phyloP scores from a whole-genome alignment of 2,797 vertebrate genomes.

The Sebastes hubbsi region DNA sequence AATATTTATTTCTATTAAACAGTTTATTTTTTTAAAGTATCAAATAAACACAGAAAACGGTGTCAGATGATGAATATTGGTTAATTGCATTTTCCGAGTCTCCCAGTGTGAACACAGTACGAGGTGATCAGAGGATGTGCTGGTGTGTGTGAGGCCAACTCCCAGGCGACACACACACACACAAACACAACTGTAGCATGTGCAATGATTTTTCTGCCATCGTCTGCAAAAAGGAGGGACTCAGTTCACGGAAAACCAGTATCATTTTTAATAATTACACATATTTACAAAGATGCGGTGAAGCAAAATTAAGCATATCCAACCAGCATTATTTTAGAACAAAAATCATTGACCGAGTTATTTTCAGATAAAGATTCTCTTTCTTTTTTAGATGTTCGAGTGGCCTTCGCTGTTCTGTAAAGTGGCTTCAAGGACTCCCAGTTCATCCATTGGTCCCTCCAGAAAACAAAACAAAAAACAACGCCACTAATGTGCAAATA shows the following conservation, averaged over 20 bases:
- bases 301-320: constrained; percentile 67
- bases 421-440: constrained; percentile 44
- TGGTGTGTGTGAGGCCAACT: background rate
- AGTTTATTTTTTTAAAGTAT: background rate
- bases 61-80: background rate
- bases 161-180: background rate
- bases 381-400: background rate
- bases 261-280: constrained; percentile 81
- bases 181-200: background rate
- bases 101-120: background rate
- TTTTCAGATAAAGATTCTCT: constrained; percentile 14
- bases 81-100: constrained; percentile 2
- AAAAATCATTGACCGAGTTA: constrained; percentile 19
- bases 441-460: constrained; percentile 62
- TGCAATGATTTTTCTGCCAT: background rate
- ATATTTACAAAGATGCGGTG: constrained; percentile 79
- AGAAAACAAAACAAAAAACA: background rate
- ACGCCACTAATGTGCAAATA: constrained; percentile 21
- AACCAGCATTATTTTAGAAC: constrained; percentile 51
- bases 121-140: constrained; percentile 31
- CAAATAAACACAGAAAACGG: background rate
- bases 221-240: constrained; percentile 33
- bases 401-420: constrained; percentile 16
- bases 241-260: constrained; percentile 74
- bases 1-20: background rate